Evolutionary conservation across 2,888 invertebrate species (phyloP), one percentile per base, ranked within the genome.

Genomic region (Lapara coniferarum): DNA sequence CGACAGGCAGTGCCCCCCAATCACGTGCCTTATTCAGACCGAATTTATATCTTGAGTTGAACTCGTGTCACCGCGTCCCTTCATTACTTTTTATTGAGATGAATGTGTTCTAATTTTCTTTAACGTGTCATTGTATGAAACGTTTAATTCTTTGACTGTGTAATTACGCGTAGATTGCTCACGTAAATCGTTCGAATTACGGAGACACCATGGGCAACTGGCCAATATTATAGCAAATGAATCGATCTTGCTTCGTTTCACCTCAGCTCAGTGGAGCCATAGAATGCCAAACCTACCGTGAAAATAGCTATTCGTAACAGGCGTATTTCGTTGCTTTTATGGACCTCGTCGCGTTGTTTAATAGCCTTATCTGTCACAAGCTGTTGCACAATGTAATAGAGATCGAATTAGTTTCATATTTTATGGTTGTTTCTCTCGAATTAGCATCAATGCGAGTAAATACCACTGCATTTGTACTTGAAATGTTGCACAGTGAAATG

Each of bases 1-100:
- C 79, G 80, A 76, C 81, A 79, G 81, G 71, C 73, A 78, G 79
- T 84, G 84, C 83, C 84, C 83, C 85, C 83, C 85, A 86, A 87
- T 89, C 87, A 85, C 85, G 83, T 87, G 85, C 82, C 81, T 73
- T 73, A 71, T 75, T 75, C 71, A 72, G 69, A 70, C 53, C 70
- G 67, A 71, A 77, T 77, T 77, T 66, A 72, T 72, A 66, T 52
- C 63, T 59, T 44, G 52, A 68, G 10, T 68, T n/a, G 37, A 58
- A 58, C 37, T 52, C 51, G 46, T 25, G 37, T 51, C 44, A 51
- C 16, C 25, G 53, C 14, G 52, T 58, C 56, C 52, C 66, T 58
- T 49, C 30, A 30, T 59, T 56, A 46, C 37, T 37, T 68, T 69
- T 66, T 66, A 58, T 67, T 46, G 44, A 67, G 55, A 46, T 56